These are phyloP conservation scores for Athalia cordata DNA, from an alignment of 2,888 invertebrate genomes.

Conservation along the genomic window DNA sequence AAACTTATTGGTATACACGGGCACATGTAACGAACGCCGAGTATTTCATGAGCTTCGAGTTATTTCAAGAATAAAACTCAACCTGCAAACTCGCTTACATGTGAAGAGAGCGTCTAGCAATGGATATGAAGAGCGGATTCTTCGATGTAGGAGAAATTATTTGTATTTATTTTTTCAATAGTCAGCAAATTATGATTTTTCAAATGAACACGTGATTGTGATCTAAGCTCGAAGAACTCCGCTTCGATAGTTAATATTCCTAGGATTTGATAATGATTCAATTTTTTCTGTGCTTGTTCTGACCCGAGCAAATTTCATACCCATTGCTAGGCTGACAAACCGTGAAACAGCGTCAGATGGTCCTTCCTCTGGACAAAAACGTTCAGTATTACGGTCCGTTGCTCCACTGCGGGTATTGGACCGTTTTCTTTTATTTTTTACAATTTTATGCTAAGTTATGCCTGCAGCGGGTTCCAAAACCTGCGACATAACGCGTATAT, in stretches of 20 bases:
- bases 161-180: too few species aligned
- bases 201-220: too few species aligned
- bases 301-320: not conserved
- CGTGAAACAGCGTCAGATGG: constrained; percentile 27
- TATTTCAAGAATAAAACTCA: constrained; percentile 18
- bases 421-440: not conserved
- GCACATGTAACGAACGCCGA: not conserved
- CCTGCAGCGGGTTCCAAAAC: not conserved
- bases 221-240: too few species aligned
- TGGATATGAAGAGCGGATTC: constrained; percentile 8
- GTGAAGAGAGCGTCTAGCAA: not conserved
- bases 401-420: not conserved
- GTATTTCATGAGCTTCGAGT: constrained; percentile 21
- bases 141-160: not conserved
- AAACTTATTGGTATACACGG: not conserved
- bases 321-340: constrained; percentile 17
- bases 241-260: too few species aligned
- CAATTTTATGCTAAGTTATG: not conserved
- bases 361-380: constrained; percentile 9
- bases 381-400: constrained; percentile 10
- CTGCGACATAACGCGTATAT: not conserved
- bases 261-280: too few species aligned
- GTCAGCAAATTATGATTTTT: too few species aligned
- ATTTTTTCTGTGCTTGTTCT: not conserved
- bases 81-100: constrained; percentile 10